Base-by-base conservation (phyloP, 2,113 vertebrate genomes). In the Neogobius melanostomus region DNA sequence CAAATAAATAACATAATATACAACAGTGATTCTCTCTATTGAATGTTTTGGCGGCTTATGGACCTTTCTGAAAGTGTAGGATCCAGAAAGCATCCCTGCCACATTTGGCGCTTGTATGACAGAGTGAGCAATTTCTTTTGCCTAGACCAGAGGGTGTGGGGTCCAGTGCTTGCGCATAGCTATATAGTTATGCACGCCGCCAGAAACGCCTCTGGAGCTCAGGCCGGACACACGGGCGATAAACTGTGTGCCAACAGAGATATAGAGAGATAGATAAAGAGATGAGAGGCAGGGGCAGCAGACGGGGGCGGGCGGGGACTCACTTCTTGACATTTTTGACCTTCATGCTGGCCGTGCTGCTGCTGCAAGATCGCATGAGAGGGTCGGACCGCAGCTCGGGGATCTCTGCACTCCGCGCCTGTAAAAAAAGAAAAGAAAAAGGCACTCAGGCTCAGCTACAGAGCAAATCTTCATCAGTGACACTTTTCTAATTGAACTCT, bases 321-420 rank as follows among this genome's bases (percentile, higher is more conserved):
- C 91, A 99, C 98, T 97, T 99, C 90, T 98, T 99, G 43, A 97
- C 93, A 10, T 97, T 96, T 89, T 98, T 99, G 81, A 99, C 95
- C 85, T 99, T 99, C 95, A 98, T 98, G 84, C 97, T 98, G 36
- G 97, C 96, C 0, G 97, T 98, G 87, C 94, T 97, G 91, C 94
- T 97, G 91, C 95, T 92, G 49, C 95, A 94, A 4, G 95, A 94
- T 17, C 96, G 93, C 68, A 98, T 94, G 1, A 95, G 91, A 49
- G 95, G 83, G 72, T 98, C 96, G 10, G 93, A 87, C 5, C 93
- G 83, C 71, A 98, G 91, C 82, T 98, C 96, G 0, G 96, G 96
- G 72, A 99, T 93, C 69, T 99, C 97, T 0, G 98, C 98, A n/a
- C 98, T 97, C 84, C 98, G 93, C 0, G 98, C 98, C 97, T 99